These are phyloP conservation scores for Rhinoptilus africanus DNA, from an alignment of 2,113 vertebrate species.

Conservation along the genomic window DNA sequence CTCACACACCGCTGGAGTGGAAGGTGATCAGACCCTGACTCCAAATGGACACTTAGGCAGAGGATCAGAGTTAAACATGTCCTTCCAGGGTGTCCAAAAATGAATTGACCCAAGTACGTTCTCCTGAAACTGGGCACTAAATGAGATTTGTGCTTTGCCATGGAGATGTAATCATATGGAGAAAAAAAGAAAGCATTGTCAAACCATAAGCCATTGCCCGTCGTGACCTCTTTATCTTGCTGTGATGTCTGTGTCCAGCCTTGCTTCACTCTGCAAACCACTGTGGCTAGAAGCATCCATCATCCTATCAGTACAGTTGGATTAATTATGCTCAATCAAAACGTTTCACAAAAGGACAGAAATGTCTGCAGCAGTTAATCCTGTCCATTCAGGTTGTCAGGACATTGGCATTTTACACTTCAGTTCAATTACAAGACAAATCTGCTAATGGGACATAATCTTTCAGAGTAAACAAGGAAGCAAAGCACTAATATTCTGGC, in stretches of 20 bases:
- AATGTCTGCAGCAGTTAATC: constrained; percentile 23
- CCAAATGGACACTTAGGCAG: neutral
- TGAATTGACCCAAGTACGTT: rapidly evolving
- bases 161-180: neutral
- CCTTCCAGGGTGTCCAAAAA: neutral
- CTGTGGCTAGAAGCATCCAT: neutral
- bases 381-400: constrained; percentile 13
- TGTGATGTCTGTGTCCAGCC: neutral
- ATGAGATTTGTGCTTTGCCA: neutral
- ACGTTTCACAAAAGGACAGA: neutral
- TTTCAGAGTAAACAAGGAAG: constrained; percentile 58
- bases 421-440: constrained; percentile 64
- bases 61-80: neutral
- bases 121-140: neutral
- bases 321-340: constrained; percentile 53
- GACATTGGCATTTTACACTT: constrained; percentile 54
- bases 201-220: neutral
- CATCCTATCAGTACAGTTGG: neutral
- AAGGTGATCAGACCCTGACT: neutral
- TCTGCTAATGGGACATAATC: constrained; percentile 62
- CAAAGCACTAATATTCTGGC: constrained; percentile 40
- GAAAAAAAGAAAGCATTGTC: neutral
- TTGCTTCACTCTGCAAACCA: neutral
- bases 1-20: rapidly evolving
- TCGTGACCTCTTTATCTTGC: neutral